These are phyloP conservation scores for Meiosimyza decipiens DNA, from an alignment of 2,888 invertebrate genomes.

Conservation along the genomic window DNA sequence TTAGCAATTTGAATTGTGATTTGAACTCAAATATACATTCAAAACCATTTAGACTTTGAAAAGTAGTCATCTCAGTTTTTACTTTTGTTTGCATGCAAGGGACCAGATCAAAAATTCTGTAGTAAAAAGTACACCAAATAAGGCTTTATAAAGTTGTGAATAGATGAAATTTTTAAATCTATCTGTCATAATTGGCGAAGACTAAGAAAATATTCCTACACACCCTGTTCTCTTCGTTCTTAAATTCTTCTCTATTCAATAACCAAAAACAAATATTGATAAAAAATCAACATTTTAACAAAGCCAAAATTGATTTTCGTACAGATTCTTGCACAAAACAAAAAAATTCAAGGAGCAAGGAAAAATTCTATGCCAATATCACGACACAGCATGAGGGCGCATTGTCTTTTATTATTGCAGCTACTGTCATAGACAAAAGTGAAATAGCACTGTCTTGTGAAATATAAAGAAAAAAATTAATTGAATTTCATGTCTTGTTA, in stretches of 20 bases:
- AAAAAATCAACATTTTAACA: conserved; percentile 33
- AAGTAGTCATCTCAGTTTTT: too few relatives aligned
- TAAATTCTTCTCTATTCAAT: neutral
- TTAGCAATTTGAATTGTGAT: too few relatives aligned
- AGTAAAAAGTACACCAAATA: too few relatives aligned
- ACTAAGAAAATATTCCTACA: neutral
- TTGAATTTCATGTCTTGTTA: conserved; percentile 26
- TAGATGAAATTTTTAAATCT: too few relatives aligned
- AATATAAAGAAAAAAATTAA: conserved; percentile 21
- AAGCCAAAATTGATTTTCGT: conserved; percentile 22
- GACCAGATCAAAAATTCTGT: too few relatives aligned
- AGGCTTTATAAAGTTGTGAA: too few relatives aligned
- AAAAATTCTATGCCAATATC: conserved; percentile 23
- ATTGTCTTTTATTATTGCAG: neutral
- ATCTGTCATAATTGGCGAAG: too few relatives aligned
- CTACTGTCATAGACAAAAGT: neutral
- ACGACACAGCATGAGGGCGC: conserved; percentile 29
- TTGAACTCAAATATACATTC: too few relatives aligned
- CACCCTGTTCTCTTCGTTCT: conserved; percentile 29
- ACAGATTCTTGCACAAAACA: conserved; percentile 3
- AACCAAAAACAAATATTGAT: conserved; percentile 43
- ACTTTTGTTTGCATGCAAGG: too few relatives aligned
- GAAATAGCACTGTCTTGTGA: too few relatives aligned
- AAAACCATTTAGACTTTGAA: too few relatives aligned
- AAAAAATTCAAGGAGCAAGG: neutral